Evolutionary conservation across 64 coral and sea anemone genomes (phyloP), one percentile per base, ranked within the genome.

Genomic region (Montipora foliosa): DNA sequence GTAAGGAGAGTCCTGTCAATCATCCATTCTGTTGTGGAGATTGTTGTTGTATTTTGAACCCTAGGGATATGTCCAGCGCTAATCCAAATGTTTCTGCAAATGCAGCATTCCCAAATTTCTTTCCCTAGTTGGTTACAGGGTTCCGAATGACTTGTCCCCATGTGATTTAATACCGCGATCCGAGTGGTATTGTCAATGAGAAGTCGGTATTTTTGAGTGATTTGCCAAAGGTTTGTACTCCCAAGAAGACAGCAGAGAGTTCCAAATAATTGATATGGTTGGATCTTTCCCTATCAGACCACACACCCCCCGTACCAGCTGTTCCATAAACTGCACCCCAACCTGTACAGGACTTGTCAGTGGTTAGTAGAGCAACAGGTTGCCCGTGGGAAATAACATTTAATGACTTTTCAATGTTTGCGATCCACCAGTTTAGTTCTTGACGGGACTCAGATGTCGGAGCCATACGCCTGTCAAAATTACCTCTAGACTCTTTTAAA

Each of bases 261-360:
- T 93, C 87, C 21, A 95, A 44, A 59, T 87, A 87, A 45, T 88
- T 93, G 29, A 88, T 93, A 79, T 94, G 86, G 22, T 90, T 9
- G 5, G 10, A 22, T 62, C 37, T 74, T 89, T 91, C 88, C 10
- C 11, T 12, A 8, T 57, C 59, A 45, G 80, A 84, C 88, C 88
- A 91, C 8, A 47, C 3, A 21, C 88, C 75, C 55, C 88, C 93
- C 16, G 88, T 61, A 79, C 78, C 51, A 37, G 14, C 48, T 5
- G 47, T 12, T 8, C 68, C 59, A 89, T 59, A 82, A 17, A 66
- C 79, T 49, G 93, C 93, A 14, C 87, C 93, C 81, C 88, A 95
- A 20, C 93, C 80, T 8, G 21, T 44, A n/a, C 50, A 61, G 17
- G 88, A 95, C 12, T 80, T 73, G 90, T 95, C 93, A 78, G 88